A percentile compares a stretch with the other conserved stretches of the same genome.
These are phyloP conservation scores for Enteromius anoplus DNA, from an alignment of 2,797 vertebrate species.

Conservation along the genomic window DNA sequence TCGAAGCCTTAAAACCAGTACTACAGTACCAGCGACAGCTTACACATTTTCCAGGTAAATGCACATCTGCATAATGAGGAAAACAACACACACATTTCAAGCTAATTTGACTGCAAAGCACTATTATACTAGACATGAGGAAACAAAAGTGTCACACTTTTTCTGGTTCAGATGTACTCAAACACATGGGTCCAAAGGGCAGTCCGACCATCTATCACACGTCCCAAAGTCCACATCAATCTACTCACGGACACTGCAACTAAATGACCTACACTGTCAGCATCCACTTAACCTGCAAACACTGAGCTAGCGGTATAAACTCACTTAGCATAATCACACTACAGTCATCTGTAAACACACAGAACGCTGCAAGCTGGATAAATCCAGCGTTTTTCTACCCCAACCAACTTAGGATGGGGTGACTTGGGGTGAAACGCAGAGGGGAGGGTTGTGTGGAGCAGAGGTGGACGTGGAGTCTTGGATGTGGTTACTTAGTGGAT, in stretches of 20 bases:
- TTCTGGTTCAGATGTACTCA: constrained; percentile 13
- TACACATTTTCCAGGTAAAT: constrained; percentile 13
- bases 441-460: background rate
- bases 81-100: background rate
- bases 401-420: background rate
- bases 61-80: background rate
- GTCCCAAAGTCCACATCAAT: constrained; percentile 42
- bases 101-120: constrained; percentile 28
- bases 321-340: constrained; percentile 42
- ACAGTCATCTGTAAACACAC: constrained; percentile 26
- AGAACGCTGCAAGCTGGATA: constrained; percentile 9
- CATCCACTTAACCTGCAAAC: constrained; percentile 50
- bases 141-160: constrained; percentile 10
- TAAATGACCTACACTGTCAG: constrained; percentile 47
- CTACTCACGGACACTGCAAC: constrained; percentile 38
- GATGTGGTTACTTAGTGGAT: constrained; percentile 78
- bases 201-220: constrained; percentile 35
- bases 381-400: background rate
- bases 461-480: constrained; percentile 58
- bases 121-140: background rate
- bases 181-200: constrained; percentile 34
- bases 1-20: background rate
- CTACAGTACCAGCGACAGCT: constrained; percentile 1
- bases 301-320: constrained; percentile 35
- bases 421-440: background rate